Conservation (phyloP, 2,888 invertebrate species). For the Anorthoa munda region DNA sequence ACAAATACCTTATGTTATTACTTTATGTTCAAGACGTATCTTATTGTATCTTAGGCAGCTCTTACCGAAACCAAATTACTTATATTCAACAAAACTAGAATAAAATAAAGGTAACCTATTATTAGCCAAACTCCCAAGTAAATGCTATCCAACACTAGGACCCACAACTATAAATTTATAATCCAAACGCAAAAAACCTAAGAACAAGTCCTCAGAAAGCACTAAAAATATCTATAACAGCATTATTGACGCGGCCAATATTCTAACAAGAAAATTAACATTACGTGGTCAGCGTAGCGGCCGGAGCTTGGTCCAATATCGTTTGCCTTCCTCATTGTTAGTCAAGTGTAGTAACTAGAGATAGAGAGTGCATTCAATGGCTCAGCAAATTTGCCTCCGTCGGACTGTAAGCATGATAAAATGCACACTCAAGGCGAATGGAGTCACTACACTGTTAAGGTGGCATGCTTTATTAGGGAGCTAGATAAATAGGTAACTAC, state of each 20-base stretch:
- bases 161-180: slow-evolving; percentile 20
- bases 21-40: too few species aligned
- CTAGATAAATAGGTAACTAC: slow-evolving; percentile 59
- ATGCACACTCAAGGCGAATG: slow-evolving; percentile 67
- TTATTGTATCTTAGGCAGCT: too few species aligned
- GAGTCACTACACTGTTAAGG: slow-evolving; percentile 63
- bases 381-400: slow-evolving; percentile 75
- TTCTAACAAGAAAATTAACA: slow-evolving; percentile 49
- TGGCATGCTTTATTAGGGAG: slow-evolving; percentile 58
- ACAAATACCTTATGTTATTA: too few species aligned
- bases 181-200: slow-evolving; percentile 1
- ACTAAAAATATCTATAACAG: slow-evolving; percentile 19
- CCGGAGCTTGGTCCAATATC: slow-evolving; percentile 48
- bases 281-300: slow-evolving; percentile 42
- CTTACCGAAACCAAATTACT: too few species aligned
- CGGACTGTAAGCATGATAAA: slow-evolving; percentile 70
- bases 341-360: slow-evolving; percentile 66
- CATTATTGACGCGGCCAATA: slow-evolving; percentile 22
- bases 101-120: neutral
- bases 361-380: slow-evolving; percentile 73
- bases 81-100: neutral
- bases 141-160: neutral
- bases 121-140: neutral
- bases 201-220: slow-evolving; percentile 11
- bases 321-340: slow-evolving; percentile 62